Base-by-base conservation (phyloP, 2,113 vertebrate genomes). In the Vanacampus margaritifer region DNA sequence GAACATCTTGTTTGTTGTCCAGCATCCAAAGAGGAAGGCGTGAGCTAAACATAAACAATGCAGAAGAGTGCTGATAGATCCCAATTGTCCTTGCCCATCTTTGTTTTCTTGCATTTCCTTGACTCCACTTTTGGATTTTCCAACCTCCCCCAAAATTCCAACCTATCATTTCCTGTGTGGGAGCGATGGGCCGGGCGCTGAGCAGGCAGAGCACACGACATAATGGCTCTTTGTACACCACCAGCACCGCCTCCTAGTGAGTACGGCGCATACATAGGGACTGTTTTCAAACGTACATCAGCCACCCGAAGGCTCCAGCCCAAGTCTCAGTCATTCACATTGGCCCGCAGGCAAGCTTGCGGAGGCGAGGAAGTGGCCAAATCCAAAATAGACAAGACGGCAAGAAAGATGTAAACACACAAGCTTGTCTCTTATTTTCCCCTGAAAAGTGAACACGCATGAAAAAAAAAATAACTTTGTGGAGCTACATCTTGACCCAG, bases 191-290 rank as follows among this genome's bases (percentile, higher is more conserved):
- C 72, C 64, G 61, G 59, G 60, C 23, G 21, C 69, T 71, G 67
- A 46, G 58, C 68, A 46, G 73, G 64, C 72, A 71, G 48, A 46
- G 67, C 72, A 23, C 1, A 4, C 41, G 59, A 48, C 76, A 83
- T 74, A 88, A 80, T 74, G 37, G 76, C 74, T 77, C 85, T 84
- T 84, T 81, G 79, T 86, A 16, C 75, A 71, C 57, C 75, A 50
- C 60, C 72, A 80, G 76, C 71, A 60, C 68, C 35, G 58, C 65
- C 66, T 70, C 58, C 58, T 8, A 70, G 19, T 69, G 75, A 76
- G 62, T 77, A 48, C 73, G 64, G 68, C 43, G 35, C 62, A 64
- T 45, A 45, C 53, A 56, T 9, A 1, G 16, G 26, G 67, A 64
- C 48, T 36, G 67, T 65, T 78, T 78, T 69, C 67, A 73, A 70